Base-by-base conservation (phyloP, 1,140 invertebrate species). In the Philopotamus ludificatus region DNA sequence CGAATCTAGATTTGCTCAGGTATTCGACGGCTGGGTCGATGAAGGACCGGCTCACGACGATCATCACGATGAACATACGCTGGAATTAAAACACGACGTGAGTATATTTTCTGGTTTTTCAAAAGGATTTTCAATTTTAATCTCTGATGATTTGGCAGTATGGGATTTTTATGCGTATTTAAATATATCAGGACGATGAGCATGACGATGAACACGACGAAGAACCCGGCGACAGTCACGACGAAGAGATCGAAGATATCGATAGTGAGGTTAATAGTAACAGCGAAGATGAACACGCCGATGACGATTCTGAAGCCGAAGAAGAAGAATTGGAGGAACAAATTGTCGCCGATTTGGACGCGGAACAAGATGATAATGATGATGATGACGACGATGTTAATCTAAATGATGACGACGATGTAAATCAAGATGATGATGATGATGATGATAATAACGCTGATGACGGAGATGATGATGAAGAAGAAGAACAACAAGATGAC, bases 11-110 rank as follows among this genome's bases (percentile, higher is more conserved):
- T 91, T 87, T 79, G 86, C 89, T 9, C 84, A 83, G 71, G 82
- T 88, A 42, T 86, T 92, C 64, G 86, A 90, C 73, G 88, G 88
- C 9, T 91, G 88, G 88, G 82, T 90, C n/a, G 89, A 91, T 70
- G 87, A 89, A 71, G 74, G 78, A 64, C 74, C 80, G 10, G 78
- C 78, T 58, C 79, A 83, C 63, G 80, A 84, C 58, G 79, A 80
- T 58, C 81, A 83, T 66, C 82, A 85, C 72, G 80, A 81, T 71
- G 75, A 77, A 58, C 81, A 82, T 65, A 74, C 77, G 15, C 71
- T 82, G 23, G 77, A 80, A 63, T 77, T 74, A 71, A 82, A 73
- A 67, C 81, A 74, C 74, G 79, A 59, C 72, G 78, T 79, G 22
- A 39, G 18, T 12, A 66, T 21, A 60, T 61, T 20, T 10, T 20